Percentiles rank a stretch among this genome's conserved stretches.
These are phyloP conservation scores for Ochotona princeps DNA, from an alignment of 2,113 vertebrate genomes.

Conservation along the genomic window DNA sequence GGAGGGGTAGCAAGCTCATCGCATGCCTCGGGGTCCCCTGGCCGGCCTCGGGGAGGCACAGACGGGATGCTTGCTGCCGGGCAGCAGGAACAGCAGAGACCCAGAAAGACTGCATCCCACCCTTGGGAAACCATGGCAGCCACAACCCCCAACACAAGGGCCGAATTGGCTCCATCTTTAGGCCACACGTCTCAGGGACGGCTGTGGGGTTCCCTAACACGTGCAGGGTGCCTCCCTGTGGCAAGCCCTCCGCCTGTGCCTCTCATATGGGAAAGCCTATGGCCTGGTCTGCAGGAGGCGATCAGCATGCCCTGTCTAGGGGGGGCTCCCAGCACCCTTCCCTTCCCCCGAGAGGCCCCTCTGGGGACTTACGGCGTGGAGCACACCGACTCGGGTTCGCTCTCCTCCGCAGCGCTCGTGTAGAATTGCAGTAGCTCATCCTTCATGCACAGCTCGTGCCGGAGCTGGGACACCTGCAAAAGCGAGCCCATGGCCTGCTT, in stretches of 20 bases:
- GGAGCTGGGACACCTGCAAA: slow-evolving; percentile 95
- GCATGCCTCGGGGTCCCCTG: background rate
- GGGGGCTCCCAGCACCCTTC: background rate
- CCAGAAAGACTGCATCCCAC: too few species aligned
- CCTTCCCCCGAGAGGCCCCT: too few species aligned
- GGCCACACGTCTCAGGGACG: background rate
- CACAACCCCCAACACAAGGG: background rate
- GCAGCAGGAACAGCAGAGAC: too few species aligned
- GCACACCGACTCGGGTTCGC: slow-evolving; percentile 93
- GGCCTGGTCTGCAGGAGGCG: too few species aligned
- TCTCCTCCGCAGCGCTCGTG: slow-evolving; percentile 95
- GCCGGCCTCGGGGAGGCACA: fast-evolving
- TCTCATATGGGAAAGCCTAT: too few species aligned
- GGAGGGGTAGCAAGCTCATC: background rate
- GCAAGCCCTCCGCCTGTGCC: too few species aligned
- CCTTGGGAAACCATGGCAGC: too few species aligned
- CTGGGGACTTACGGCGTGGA: slow-evolving; percentile 92
- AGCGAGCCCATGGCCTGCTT: background rate
- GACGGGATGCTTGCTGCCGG: background rate
- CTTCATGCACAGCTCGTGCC: slow-evolving; percentile 98
- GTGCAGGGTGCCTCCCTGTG: background rate
- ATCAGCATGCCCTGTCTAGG: background rate
- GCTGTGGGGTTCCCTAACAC: background rate
- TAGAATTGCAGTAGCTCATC: slow-evolving; percentile 99
- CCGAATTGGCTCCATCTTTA: background rate